These are phyloP conservation scores for Lasiommata megera DNA, from an alignment of 2,888 invertebrate species.

Conservation along the genomic window DNA sequence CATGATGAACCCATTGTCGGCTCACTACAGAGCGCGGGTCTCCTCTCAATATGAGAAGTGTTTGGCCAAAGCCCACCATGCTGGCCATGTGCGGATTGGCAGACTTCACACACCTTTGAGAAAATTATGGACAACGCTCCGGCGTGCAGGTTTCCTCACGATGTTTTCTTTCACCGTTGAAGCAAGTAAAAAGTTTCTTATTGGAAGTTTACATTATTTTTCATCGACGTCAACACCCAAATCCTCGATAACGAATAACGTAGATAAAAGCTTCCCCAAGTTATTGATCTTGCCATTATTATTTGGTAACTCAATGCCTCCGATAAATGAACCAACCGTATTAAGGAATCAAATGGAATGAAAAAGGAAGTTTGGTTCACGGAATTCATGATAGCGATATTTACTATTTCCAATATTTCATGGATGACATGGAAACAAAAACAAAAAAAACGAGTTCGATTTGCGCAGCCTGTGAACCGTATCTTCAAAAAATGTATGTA, in stretches of 20 bases:
- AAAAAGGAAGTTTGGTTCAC: neutral
- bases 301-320: constrained; percentile 16
- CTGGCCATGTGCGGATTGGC: too few species aligned
- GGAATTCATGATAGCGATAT: constrained; percentile 2
- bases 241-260: constrained; percentile 17
- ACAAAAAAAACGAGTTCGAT: neutral
- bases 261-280: constrained; percentile 9
- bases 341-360: constrained; percentile 11
- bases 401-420: neutral
- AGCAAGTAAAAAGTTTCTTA: neutral
- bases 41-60: too few species aligned
- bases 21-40: too few species aligned
- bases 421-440: neutral
- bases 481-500: too few species aligned
- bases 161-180: too few species aligned
- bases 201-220: constrained; percentile 9
- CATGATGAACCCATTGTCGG: too few species aligned
- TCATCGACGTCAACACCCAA: constrained; percentile 9
- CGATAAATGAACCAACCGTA: constrained; percentile 13
- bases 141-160: too few species aligned
- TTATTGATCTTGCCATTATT: constrained; percentile 18
- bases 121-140: too few species aligned
- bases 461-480: too few species aligned
- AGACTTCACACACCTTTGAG: too few species aligned
- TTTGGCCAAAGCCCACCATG: too few species aligned